Conservation (phyloP, 2,888 invertebrate genomes). For the Aleiodes testaceus region DNA sequence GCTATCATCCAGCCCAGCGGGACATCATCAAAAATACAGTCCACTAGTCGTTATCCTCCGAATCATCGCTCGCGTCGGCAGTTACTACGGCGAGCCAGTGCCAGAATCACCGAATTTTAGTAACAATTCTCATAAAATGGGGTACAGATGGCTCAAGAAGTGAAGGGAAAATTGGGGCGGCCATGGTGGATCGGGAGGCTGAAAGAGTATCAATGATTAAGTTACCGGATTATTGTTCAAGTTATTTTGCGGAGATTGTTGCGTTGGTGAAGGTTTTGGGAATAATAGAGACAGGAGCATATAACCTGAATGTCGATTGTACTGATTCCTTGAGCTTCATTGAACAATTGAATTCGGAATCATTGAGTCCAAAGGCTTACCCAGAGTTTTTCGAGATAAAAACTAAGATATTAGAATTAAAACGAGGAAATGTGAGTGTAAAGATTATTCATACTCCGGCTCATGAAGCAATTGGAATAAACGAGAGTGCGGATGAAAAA, state of each 20-base stretch:
- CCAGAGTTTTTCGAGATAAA: not conserved
- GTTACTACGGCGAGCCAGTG: too few species aligned
- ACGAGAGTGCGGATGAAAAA: conserved; percentile 42
- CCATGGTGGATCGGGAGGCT: not conserved
- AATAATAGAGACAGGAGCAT: conserved; percentile 21
- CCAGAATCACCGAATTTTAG: too few species aligned
- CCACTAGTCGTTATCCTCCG: too few species aligned
- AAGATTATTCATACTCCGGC: conserved; percentile 46
- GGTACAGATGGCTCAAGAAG: conserved; percentile 40
- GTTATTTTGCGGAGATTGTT: conserved; percentile 47
- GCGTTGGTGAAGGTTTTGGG: conserved; percentile 38
- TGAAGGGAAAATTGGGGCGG: not conserved
- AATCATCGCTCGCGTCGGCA: too few species aligned
- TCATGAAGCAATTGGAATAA: conserved; percentile 45
- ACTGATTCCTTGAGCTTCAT: conserved; percentile 39
- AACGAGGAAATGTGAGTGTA: conserved; percentile 10
- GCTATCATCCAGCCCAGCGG: too few species aligned
- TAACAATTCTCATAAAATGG: too few species aligned
- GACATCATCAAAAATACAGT: too few species aligned
- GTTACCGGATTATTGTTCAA: conserved; percentile 34
- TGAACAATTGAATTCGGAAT: conserved; percentile 35
- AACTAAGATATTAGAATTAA: conserved; percentile 10
- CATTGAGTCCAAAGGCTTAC: not conserved
- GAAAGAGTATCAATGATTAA: not conserved
- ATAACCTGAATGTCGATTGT: conserved; percentile 31